Evolutionary conservation across 2,113 vertebrate genomes (phyloP), one percentile per base, ranked within the genome.

Genomic region (Ageneiosus marmoratus): DNA sequence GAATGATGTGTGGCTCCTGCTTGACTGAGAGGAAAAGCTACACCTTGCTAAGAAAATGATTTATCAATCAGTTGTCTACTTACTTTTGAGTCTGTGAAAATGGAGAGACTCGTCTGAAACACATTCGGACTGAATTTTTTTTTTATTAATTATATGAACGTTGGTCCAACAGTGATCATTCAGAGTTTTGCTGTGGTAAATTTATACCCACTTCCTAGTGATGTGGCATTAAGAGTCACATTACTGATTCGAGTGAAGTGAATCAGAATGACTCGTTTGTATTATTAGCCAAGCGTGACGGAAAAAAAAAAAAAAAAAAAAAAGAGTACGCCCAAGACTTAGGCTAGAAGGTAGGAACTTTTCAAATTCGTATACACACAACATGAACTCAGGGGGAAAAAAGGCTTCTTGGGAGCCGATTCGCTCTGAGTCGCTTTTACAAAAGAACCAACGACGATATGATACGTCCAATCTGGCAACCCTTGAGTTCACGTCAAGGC

Each of bases 401-500:
- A 29, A 67, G 10, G 9, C 7, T 37, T 1, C 3, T 22, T 22
- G 7, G 8, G 16, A 67, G 32, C 63, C 18, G 22, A 74, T 29
- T 74, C 72, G 6, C 0, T 27, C 13, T 2, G 37, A 15, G 24
- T 46, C 41, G 0, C 69, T 72, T 48, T 1, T 7, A 3, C 18
- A 65, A 65, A 34, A 20, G 12, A 12, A 67, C 1, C 8, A 12
- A 2, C 1, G 10, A 4, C 67, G n/a, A 51, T 46, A 5, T 24
- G 29, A 76, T 13, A 1, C 29, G 0, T 13, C 29, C 18, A 13
- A 76, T 37, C 73, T 76, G 73, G 73, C 73, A 76, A 76, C 73
- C 50, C n/a, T 24, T 55, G 4, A 24, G 50, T 76, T 55, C 73
- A 55, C 73, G 55, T 55, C 73, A 37, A 76, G 29, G 73, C 73